Evolutionary conservation across 2,888 invertebrate species (phyloP), one percentile per base, ranked within the genome.

Genomic region (Lordiphosa andalusiaca): DNA sequence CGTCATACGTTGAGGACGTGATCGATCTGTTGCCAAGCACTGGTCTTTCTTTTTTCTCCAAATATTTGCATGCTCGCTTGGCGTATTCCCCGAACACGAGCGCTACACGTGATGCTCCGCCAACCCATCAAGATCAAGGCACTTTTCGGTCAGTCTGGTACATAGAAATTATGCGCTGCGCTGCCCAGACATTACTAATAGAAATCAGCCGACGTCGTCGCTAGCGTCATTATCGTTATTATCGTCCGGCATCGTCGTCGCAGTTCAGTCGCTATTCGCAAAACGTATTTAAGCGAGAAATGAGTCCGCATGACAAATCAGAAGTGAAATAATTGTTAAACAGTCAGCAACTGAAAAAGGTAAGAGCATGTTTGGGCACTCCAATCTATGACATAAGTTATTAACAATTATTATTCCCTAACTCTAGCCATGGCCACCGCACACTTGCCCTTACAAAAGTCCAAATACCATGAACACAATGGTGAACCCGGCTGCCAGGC

Each of bases 401-500:
- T 6, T 25, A 37, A 52, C 12, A 12, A 50, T 44, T 39, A 33
- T 13, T 44, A 9, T 51, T 30, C 37, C 2, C 4, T 47, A 46
- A 19, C 13, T 52, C 35, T 25, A 12, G 52, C 56, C 37, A 81
- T 82, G 63, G 85, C 83, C 16, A 73, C 84, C 19, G 66, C 82
- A 38, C 77, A 81, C 33, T 47, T 77, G 48, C 73, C 83, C 55
- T 62, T 84, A 9, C 84, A 84, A 51, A 83, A 80, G 63, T 61
- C 66, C 16, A 81, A 81, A 7, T 66, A 75, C 46, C 60, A 78
- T 37, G 82, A 83, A 7, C 80, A 87, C 55, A 73, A 80, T 51
- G 88, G 88, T 13, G 86, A 86, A 30, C 88, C 88, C 44, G 87
- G 87, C 46, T 88, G 88, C 59, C 74, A 78, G 40, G 87, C 86